Evolutionary conservation across 2,888 invertebrate species (phyloP), one percentile per base, ranked within the genome.

Genomic region (Alentia gelatinosa): DNA sequence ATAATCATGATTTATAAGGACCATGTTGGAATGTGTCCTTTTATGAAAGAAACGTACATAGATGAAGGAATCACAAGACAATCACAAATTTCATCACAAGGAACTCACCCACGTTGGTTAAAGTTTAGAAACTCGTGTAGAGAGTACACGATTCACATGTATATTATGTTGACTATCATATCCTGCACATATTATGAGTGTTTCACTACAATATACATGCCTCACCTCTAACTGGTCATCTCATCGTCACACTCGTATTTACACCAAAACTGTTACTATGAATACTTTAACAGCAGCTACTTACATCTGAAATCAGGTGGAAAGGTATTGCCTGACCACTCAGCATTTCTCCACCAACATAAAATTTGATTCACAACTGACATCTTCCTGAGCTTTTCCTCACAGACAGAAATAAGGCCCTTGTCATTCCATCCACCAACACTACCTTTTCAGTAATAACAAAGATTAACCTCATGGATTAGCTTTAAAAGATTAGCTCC

Each of bases 31-130:
- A 68, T 30, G 26, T 68, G 68, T 68, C 26, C 26, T 68, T 26
- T 9, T n/a, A 5, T 63, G 63, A 63, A 63, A 26, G 63, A 63
- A 74, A 23, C 30, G 7, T 30, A 79, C 37, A 79, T 30, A 56
- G 19, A 33, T 1, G n/a, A 23, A 79, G 33, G 79, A 63, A 79
- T 79, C 79, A 35, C 79, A 23, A 3, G 26, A 79, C 79, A 79
- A 79, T 79, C 79, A 79, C 79, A 79, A 68, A 79, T 26, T 12
- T 79, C 79, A 79, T 79, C 39, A 79, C 79, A 79, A 79, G 35
- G 79, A n/a, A 37, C 79, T 37, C 79, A 39, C 37, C 35, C 1
- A 39, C 39, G 23, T 0, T 79, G 79, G 39, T 79, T 19, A 74
- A 74, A 33, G 7, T 26, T 33, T 26, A 74, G 74, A 74, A 19